Conservation (phyloP, 2,113 vertebrate species). For the Zosterops pallidus region DNA sequence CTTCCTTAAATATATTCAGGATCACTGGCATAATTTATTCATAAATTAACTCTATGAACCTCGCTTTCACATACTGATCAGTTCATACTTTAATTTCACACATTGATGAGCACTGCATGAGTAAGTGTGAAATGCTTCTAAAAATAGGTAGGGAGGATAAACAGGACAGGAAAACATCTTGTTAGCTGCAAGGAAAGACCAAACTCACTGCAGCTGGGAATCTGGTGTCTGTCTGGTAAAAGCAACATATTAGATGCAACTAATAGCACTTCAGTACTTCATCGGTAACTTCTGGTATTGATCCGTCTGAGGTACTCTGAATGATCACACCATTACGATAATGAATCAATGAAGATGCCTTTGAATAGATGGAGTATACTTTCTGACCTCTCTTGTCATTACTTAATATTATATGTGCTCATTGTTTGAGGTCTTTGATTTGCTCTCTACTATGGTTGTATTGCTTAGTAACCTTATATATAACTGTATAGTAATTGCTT, state of each 20-base stretch:
- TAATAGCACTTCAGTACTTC: neutral
- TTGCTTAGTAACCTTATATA: neutral
- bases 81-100: slow-evolving; percentile 42
- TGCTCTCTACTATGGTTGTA: neutral
- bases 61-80: slow-evolving; percentile 5
- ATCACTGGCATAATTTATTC: slow-evolving; percentile 11
- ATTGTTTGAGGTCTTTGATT: neutral
- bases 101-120: neutral
- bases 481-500: neutral
- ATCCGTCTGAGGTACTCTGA: neutral
- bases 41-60: slow-evolving; percentile 31
- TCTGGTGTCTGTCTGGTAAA: neutral
- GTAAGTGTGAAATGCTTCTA: slow-evolving; percentile 1
- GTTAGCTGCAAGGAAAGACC: neutral
- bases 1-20: neutral
- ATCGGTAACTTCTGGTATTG: neutral
- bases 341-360: neutral
- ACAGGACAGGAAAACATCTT: neutral
- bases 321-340: neutral
- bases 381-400: neutral
- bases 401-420: neutral
- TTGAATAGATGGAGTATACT: neutral
- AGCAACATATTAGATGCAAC: neutral
- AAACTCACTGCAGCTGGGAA: neutral
- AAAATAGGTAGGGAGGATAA: neutral